phyloP scores from a whole-genome alignment of 1,140 invertebrate genomes.

The Caenorhabditis remanei region DNA sequence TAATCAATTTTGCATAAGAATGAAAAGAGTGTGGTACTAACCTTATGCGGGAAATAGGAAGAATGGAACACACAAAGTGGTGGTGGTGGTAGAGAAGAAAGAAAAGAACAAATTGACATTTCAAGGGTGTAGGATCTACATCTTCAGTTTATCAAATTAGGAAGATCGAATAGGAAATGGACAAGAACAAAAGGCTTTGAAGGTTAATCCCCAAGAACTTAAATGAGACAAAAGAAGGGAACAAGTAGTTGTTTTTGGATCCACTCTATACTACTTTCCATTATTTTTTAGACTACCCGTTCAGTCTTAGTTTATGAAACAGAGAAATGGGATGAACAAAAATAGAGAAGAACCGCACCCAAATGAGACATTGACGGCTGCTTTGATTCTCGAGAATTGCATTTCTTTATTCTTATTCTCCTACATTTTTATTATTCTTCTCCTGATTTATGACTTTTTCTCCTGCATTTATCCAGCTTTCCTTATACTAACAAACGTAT shows the following conservation, averaged over 20 bases:
- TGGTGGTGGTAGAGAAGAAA: not conserved
- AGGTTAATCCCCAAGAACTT: constrained; percentile 11
- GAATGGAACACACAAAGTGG: not conserved
- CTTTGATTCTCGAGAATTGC: not conserved
- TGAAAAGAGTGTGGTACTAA: not conserved
- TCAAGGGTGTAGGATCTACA: not conserved
- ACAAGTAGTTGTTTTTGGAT: not conserved
- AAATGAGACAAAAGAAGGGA: not conserved
- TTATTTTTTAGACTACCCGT: not conserved
- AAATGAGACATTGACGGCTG: constrained; percentile 9
- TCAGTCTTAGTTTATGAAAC: not conserved
- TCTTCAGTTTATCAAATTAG: constrained; percentile 34
- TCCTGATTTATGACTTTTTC: constrained; percentile 4
- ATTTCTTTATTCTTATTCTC: not conserved
- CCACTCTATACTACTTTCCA: not conserved
- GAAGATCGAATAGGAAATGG: constrained; percentile 5
- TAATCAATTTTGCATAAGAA: constrained; percentile 54
- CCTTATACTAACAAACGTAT: constrained; percentile 19
- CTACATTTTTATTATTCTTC: constrained; percentile 15
- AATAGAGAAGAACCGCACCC: constrained; percentile 32
- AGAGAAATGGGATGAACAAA: not conserved
- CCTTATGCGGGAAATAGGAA: constrained; percentile 13
- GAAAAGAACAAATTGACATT: constrained; percentile 34
- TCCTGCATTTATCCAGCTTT: constrained; percentile 19
- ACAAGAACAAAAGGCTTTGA: constrained; percentile 50